A percentile compares a stretch with the other conserved stretches of the same genome.
These are phyloP conservation scores for Linhomoeus sp. DNA, from an alignment of 2,888 invertebrate genomes.

Conservation along the genomic window DNA sequence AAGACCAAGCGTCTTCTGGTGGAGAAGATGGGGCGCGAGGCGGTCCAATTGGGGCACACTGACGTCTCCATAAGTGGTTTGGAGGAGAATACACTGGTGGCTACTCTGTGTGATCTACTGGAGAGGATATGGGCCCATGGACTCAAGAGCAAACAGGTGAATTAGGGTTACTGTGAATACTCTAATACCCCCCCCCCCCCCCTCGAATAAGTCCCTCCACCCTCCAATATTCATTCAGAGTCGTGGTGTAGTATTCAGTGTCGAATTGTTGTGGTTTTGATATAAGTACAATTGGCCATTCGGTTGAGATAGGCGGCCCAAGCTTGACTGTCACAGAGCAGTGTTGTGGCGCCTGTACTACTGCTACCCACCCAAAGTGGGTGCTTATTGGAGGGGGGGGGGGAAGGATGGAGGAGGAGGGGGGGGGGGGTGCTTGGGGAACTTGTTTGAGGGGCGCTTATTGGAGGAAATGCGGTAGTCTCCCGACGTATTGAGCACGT, in stretches of 20 bases:
- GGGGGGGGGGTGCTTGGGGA: no score
- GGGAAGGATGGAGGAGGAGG: no score
- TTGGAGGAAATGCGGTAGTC: no score
- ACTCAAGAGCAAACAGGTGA: constrained; percentile 62
- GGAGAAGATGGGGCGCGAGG: constrained; percentile 94
- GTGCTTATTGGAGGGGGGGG: no score
- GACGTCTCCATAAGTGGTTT: constrained; percentile 49
- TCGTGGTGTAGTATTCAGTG: constrained; percentile 1
- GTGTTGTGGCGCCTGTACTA: no score
- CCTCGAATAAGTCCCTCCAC: background rate
- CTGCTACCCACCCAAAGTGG: no score
- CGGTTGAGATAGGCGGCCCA: no score
- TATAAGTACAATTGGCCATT: no score
- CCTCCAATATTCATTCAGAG: background rate
- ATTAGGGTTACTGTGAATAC: background rate
- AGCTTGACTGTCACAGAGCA: no score
- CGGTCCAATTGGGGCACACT: constrained; percentile 71
- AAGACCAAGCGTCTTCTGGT: constrained; percentile 91
- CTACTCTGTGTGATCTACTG: constrained; percentile 84
- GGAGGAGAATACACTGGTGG: constrained; percentile 92
- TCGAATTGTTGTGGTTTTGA: constrained; percentile 5
- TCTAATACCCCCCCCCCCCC: background rate
- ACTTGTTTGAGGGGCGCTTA: no score
- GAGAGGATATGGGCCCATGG: constrained; percentile 97
- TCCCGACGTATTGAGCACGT: no score